phyloP scores from a whole-genome alignment of 2,888 invertebrate species.

The Busseola fusca region DNA sequence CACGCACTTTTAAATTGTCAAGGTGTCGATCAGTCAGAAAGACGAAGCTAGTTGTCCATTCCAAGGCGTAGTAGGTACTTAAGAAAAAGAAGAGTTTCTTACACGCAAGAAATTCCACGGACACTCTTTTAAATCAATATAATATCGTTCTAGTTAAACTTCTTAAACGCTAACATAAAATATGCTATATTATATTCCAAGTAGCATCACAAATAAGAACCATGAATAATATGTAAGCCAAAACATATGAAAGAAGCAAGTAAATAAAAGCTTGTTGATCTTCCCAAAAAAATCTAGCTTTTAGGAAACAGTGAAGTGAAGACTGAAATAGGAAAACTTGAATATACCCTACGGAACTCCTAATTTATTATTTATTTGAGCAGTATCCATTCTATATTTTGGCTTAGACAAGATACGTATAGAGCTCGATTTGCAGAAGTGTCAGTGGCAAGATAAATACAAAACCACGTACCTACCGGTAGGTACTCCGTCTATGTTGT shows the following conservation, averaged over 20 bases:
- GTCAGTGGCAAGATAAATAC: conserved; percentile 18
- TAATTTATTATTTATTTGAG: not conserved
- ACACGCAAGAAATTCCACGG: too few species aligned
- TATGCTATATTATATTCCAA: not conserved
- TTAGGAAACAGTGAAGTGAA: not conserved
- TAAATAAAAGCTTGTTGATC: not conserved
- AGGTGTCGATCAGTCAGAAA: too few species aligned
- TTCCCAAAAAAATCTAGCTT: too few species aligned
- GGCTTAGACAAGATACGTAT: not conserved
- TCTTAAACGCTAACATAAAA: not conserved
- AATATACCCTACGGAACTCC: conserved; percentile 9
- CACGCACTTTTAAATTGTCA: too few species aligned
- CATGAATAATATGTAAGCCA: too few species aligned
- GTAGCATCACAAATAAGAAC: not conserved
- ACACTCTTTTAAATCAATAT: too few species aligned
- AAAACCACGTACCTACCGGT: conserved; percentile 5
- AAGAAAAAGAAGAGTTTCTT: too few species aligned
- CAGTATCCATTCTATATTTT: not conserved
- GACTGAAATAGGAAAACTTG: not conserved
- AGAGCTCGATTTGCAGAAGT: conserved; percentile 11
- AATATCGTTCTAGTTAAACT: not conserved
- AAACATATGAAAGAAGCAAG: not conserved
- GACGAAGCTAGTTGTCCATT: too few species aligned
- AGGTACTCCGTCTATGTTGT: conserved; percentile 7
- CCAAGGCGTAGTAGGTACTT: too few species aligned